Percentiles rank a stretch among this genome's conserved stretches.
Evolutionary conservation across 2,113 vertebrate genomes (phyloP).

Genomic region (Chloropsis hardwickii): DNA sequence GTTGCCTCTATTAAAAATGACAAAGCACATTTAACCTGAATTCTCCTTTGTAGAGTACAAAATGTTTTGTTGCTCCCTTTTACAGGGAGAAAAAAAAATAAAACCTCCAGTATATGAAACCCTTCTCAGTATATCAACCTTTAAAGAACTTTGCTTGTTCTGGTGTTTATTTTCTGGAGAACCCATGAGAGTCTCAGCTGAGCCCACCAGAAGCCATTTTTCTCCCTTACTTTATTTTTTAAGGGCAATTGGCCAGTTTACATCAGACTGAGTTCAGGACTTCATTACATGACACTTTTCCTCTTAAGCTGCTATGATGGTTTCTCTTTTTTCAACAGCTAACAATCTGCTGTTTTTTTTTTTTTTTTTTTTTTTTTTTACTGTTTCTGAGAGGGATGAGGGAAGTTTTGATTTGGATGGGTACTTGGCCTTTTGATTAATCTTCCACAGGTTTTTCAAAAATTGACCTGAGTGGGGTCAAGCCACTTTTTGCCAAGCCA

Average conservation of each 20-base stretch:
- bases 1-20: conserved; percentile 37
- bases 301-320: background rate
- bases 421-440: background rate
- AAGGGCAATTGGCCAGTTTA: background rate
- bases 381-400: background rate
- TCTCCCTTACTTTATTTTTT: background rate
- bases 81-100: background rate
- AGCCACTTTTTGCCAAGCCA: background rate
- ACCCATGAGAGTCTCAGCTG: background rate
- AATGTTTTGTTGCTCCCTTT: background rate
- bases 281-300: background rate
- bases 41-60: conserved; percentile 6
- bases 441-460: background rate
- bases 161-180: background rate
- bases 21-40: conserved; percentile 39
- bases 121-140: background rate
- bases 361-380: background rate
- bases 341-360: background rate
- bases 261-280: background rate
- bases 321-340: background rate
- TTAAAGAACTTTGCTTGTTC: background rate
- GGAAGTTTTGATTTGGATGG: background rate
- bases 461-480: background rate
- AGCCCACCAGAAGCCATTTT: background rate
- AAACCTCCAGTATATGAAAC: background rate